Conservation (phyloP, 2,888 invertebrate genomes). For the Apodemia zela region DNA sequence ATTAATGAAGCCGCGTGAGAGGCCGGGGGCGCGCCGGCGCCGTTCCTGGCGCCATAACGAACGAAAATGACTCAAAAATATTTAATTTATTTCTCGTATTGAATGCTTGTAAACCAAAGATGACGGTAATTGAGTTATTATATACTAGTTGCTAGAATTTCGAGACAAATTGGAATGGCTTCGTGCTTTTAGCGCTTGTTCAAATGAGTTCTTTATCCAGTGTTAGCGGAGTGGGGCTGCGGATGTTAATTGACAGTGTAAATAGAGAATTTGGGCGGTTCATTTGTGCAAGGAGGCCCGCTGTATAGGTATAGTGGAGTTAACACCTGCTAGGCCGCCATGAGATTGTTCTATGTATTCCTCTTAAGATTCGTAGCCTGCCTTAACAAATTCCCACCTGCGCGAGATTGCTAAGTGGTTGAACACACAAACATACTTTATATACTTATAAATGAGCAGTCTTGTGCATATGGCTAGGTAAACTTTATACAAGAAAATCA, state of each 20-base stretch:
- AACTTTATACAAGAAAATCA: background rate
- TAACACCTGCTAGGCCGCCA: conserved; percentile 73
- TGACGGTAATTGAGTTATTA: conserved; percentile 67
- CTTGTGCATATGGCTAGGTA: conserved; percentile 9
- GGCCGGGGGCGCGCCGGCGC: conserved; percentile 75
- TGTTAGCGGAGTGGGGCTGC: conserved; percentile 45
- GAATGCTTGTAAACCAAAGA: conserved; percentile 46
- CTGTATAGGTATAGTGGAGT: conserved; percentile 44
- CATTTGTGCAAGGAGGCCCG: conserved; percentile 58
- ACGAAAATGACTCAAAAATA: conserved; percentile 69
- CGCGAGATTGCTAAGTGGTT: conserved; percentile 44
- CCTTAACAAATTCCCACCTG: conserved; percentile 55
- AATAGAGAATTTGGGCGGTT: conserved; percentile 72
- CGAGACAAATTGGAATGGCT: conserved; percentile 49
- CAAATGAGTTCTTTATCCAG: conserved; percentile 53
- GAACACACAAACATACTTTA: conserved; percentile 38
- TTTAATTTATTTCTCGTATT: conserved; percentile 72
- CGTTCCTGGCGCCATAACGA: conserved; percentile 66
- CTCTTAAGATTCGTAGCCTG: conserved; percentile 45
- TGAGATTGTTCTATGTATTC: conserved; percentile 53
- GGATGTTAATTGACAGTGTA: conserved; percentile 54
- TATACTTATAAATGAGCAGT: conserved; percentile 14
- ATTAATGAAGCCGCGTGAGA: conserved; percentile 71
- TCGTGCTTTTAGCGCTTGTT: conserved; percentile 58
- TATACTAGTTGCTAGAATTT: conserved; percentile 35